Conservation (phyloP, 1,140 invertebrate species). For the Drosophila murphyi region DNA sequence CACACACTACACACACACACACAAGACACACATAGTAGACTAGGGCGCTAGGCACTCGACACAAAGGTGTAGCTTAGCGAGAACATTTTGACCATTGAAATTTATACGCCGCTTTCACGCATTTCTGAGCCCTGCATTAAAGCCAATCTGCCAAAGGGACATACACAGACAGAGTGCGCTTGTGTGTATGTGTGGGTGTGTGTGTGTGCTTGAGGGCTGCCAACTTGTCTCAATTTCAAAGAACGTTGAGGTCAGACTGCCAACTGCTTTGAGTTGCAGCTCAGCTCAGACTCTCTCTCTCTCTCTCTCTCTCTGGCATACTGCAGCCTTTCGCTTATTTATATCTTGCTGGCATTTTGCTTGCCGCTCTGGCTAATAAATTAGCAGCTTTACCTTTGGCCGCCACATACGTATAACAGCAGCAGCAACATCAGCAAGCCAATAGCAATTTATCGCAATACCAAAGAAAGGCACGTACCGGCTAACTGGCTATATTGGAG, state of each 20-base stretch:
- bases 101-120: constrained; percentile 67
- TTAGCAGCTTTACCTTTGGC: constrained; percentile 76
- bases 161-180: neutral
- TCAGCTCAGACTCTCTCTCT: neutral
- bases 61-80: constrained; percentile 61
- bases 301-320: neutral
- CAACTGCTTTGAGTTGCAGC: constrained; percentile 34
- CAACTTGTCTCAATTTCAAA: constrained; percentile 41
- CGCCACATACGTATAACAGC: neutral
- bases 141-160: constrained; percentile 46
- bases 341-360: constrained; percentile 68
- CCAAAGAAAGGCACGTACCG: constrained; percentile 70
- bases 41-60: constrained; percentile 27
- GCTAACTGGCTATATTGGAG: neutral
- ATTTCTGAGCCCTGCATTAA: constrained; percentile 48
- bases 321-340: constrained; percentile 55
- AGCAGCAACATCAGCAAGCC: constrained; percentile 52
- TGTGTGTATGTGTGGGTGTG: neutral
- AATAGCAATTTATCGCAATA: constrained; percentile 78
- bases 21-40: neutral
- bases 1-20: neutral
- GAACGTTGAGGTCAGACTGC: constrained; percentile 48
- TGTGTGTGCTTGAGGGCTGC: constrained; percentile 21
- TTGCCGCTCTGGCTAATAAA: constrained; percentile 76
- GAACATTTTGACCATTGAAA: constrained; percentile 71